Percentiles rank a stretch among this genome's conserved stretches.
These are phyloP conservation scores for Martes martes DNA, from an alignment of 2,113 vertebrate genomes.

Conservation along the genomic window DNA sequence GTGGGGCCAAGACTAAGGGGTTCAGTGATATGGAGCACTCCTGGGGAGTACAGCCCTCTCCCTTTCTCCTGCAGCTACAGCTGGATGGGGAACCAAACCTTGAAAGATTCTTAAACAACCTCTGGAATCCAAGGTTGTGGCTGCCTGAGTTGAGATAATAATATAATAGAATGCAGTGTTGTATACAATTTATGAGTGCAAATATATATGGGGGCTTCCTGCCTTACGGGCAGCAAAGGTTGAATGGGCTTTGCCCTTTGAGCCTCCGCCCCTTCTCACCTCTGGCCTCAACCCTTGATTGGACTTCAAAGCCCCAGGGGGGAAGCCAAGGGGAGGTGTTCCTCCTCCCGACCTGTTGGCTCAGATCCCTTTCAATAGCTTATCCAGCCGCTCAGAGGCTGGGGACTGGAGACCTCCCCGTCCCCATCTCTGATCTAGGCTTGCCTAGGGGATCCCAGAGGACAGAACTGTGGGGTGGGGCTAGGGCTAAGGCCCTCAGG, in stretches of 20 bases:
- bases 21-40: not conserved
- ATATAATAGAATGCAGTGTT: slow-evolving; percentile 1
- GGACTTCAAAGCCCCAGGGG: not conserved
- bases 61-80: not conserved
- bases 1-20: not conserved
- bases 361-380: not conserved
- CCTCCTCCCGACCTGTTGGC: not conserved
- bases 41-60: not conserved
- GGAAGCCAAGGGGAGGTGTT: not conserved
- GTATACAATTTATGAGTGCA: not conserved
- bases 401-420: not conserved
- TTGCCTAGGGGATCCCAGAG: not conserved
- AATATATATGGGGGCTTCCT: not conserved
- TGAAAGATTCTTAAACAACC: not conserved
- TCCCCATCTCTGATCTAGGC: not conserved
- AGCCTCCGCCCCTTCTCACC: not conserved
- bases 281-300: not conserved
- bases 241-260: not conserved
- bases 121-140: not conserved
- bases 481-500: not conserved
- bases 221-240: not conserved
- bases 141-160: not conserved
- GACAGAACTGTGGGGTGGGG: not conserved
- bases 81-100: not conserved
- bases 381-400: not conserved